Conservation (phyloP, 1,140 invertebrate species). For the Hypothenemus hampei region DNA sequence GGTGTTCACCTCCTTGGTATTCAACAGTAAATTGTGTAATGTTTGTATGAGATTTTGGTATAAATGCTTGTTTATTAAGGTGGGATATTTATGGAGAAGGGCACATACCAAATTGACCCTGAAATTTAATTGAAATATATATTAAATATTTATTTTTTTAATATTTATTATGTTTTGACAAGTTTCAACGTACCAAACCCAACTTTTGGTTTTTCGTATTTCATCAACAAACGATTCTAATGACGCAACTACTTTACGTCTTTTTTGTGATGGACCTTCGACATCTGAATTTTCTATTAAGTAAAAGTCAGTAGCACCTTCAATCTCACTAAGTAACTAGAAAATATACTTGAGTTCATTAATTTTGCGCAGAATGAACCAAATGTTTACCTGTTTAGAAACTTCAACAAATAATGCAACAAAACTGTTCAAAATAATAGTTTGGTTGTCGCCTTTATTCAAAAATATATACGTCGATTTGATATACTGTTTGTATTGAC, state of each 20-base stretch:
- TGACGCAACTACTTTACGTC: slow-evolving; percentile 22
- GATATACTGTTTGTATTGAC: slow-evolving; percentile 20
- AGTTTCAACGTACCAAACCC: slow-evolving; percentile 32
- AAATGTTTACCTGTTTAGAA: slow-evolving; percentile 33
- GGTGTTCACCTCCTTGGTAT: slow-evolving; percentile 41
- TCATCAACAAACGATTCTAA: slow-evolving; percentile 28
- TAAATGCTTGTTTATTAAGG: slow-evolving; percentile 40
- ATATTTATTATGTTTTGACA: neutral
- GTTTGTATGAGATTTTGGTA: slow-evolving; percentile 42
- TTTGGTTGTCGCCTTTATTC: slow-evolving; percentile 13
- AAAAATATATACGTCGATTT: slow-evolving; percentile 25
- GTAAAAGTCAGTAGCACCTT: neutral
- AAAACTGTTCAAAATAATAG: slow-evolving; percentile 27
- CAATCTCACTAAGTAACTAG: slow-evolving; percentile 23
- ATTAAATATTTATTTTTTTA: neutral
- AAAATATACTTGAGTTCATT: slow-evolving; percentile 4
- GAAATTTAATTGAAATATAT: slow-evolving; percentile 9
- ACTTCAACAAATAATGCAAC: slow-evolving; percentile 35
- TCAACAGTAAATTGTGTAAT: slow-evolving; percentile 41
- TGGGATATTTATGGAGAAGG: slow-evolving; percentile 44
- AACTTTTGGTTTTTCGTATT: slow-evolving; percentile 33
- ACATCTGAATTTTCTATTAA: slow-evolving; percentile 6
- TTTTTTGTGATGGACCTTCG: slow-evolving; percentile 24
- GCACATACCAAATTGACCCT: slow-evolving; percentile 33
- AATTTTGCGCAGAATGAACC: neutral